These are phyloP conservation scores for Trachelus troglodyta DNA, from an alignment of 2,888 invertebrate genomes.

Conservation along the genomic window DNA sequence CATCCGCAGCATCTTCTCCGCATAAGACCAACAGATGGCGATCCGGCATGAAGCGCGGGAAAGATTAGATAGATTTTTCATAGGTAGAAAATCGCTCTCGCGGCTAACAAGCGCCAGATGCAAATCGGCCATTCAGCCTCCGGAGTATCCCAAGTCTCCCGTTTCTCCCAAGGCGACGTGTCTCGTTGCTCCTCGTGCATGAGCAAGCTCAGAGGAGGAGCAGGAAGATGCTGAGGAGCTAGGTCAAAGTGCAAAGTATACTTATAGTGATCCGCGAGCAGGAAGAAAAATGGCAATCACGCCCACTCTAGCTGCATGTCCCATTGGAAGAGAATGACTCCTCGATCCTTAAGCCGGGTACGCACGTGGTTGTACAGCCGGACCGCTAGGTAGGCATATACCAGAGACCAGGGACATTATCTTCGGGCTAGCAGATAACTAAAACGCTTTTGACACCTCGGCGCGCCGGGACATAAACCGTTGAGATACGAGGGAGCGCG, in stretches of 20 bases:
- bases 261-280: neutral
- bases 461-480: slow-evolving; percentile 44
- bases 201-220: neutral
- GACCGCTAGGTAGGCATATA: neutral
- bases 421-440: slow-evolving; percentile 44
- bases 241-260: neutral
- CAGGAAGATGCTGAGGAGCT: neutral
- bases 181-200: neutral
- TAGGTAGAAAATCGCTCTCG: slow-evolving; percentile 50
- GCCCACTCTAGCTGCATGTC: neutral
- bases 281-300: neutral
- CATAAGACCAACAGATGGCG: slow-evolving; percentile 45
- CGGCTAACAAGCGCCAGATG: slow-evolving; percentile 59
- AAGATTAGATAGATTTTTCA: slow-evolving; percentile 61
- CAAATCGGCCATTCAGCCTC: slow-evolving; percentile 43
- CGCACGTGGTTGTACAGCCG: neutral
- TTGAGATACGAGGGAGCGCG: slow-evolving; percentile 38
- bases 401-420: slow-evolving; percentile 23
- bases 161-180: neutral
- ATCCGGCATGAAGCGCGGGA: slow-evolving; percentile 33
- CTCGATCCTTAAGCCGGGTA: neutral
- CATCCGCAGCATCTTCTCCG: neutral
- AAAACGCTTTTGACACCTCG: slow-evolving; percentile 54
- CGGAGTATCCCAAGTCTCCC: neutral
- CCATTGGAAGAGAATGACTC: neutral